These are phyloP conservation scores for Camponotus floridanus DNA, from an alignment of 1,140 invertebrate genomes.

Conservation along the genomic window DNA sequence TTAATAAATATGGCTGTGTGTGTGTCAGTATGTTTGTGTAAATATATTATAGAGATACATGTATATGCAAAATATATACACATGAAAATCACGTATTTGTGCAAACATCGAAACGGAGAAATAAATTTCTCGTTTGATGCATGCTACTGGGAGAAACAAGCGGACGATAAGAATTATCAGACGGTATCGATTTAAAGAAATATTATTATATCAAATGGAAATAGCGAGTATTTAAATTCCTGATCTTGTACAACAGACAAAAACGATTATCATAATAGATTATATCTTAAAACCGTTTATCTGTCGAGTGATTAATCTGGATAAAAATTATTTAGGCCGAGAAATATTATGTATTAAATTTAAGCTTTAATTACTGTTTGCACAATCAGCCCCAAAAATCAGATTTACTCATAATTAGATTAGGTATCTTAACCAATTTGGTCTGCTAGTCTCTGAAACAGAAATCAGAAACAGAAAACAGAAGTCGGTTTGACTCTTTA, in stretches of 20 bases:
- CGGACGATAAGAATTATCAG: constrained; percentile 36
- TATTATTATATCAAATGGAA: too few relatives aligned
- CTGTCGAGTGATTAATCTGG: too few relatives aligned
- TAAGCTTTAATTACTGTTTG: constrained; percentile 65
- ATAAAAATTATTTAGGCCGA: constrained; percentile 36
- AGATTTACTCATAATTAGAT: constrained; percentile 74
- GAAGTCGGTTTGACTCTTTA: constrained; percentile 74
- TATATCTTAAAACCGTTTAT: too few relatives aligned
- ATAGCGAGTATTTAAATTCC: too few relatives aligned
- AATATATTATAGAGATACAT: constrained; percentile 2
- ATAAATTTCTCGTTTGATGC: constrained; percentile 54
- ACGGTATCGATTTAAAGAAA: too few relatives aligned
- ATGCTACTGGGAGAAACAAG: constrained; percentile 46
- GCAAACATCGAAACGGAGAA: constrained; percentile 55
- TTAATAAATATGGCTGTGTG: constrained; percentile 48
- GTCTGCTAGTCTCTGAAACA: constrained; percentile 86
- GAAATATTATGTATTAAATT: constrained; percentile 41
- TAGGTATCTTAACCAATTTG: constrained; percentile 79
- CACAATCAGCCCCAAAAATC: constrained; percentile 73
- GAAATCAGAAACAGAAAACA: constrained; percentile 83
- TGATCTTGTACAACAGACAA: too few relatives aligned
- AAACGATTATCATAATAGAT: too few relatives aligned
- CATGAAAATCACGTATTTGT: constrained; percentile 36
- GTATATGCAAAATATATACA: constrained; percentile 23
- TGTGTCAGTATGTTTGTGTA: constrained; percentile 32